Conservation (phyloP, 2,113 vertebrate species). For the Coturnix japonica region DNA sequence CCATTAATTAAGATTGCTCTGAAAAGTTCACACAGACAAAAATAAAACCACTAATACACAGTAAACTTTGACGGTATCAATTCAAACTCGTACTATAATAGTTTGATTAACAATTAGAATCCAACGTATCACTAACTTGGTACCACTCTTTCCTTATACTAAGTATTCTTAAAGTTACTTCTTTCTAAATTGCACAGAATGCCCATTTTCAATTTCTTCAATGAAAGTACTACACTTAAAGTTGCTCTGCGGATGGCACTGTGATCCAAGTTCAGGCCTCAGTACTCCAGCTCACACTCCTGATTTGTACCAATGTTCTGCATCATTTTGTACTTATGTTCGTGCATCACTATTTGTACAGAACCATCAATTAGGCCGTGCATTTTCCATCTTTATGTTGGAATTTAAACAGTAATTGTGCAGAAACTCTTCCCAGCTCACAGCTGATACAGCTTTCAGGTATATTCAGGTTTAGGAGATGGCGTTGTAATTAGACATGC, state of each 20-base stretch:
- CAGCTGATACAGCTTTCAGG: not conserved
- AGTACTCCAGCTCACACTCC: not conserved
- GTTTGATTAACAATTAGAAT: not conserved
- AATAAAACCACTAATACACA: not conserved
- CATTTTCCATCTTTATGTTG: not conserved
- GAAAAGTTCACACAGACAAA: not conserved
- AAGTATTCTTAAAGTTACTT: not conserved
- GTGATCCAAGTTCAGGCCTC: not conserved
- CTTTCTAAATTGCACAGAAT: not conserved
- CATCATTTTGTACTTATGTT: not conserved
- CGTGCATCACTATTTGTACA: not conserved
- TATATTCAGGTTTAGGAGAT: not conserved
- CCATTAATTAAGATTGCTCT: not conserved
- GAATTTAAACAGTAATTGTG: not conserved
- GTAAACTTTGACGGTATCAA: not conserved
- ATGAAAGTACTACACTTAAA: not conserved
- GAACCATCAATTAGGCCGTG: not conserved
- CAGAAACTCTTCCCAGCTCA: not conserved
- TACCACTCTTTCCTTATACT: not conserved
- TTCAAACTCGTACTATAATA: not conserved
- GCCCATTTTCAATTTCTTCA: not conserved
- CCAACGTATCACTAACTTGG: not conserved
- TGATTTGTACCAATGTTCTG: not conserved
- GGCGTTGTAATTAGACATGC: not conserved
- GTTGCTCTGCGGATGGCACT: not conserved